These are phyloP conservation scores for Zosterops hypoxanthus DNA, from an alignment of 2,113 vertebrate genomes.

Conservation along the genomic window DNA sequence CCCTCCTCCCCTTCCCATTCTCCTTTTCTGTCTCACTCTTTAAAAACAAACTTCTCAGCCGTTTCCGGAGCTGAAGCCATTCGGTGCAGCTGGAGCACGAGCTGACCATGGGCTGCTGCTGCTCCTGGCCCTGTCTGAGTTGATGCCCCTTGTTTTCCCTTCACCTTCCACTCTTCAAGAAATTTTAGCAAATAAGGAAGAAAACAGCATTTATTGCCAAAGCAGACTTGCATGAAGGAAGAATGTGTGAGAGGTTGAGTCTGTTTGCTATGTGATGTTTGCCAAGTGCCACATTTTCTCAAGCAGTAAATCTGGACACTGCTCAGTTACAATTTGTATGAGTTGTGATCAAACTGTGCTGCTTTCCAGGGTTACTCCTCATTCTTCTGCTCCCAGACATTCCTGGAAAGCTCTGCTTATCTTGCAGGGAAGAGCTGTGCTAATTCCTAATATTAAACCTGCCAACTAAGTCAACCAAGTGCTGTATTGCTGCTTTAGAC, in stretches of 20 bases:
- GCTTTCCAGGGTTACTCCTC: not conserved
- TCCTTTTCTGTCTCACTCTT: not conserved
- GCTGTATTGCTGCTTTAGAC: not conserved
- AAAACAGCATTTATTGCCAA: not conserved
- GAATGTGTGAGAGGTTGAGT: not conserved
- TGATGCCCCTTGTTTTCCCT: not conserved
- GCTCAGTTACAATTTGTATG: not conserved
- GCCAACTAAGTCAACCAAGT: not conserved
- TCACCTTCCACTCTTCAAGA: not conserved
- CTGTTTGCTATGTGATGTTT: rapidly evolving
- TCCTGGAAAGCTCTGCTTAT: not conserved
- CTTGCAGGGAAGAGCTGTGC: not conserved
- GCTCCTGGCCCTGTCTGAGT: not conserved
- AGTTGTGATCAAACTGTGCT: not conserved
- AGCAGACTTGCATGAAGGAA: not conserved
- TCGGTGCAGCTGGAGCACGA: not conserved
- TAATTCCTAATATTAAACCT: not conserved
- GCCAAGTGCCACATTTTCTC: not conserved
- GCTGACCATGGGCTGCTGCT: not conserved
- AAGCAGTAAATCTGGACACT: not conserved
- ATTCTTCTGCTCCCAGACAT: not conserved
- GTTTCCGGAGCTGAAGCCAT: not conserved
- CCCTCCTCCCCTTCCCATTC: not conserved
- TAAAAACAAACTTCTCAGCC: not conserved
- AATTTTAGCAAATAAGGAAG: not conserved